phyloP scores from a whole-genome alignment of 2,888 invertebrate genomes.

The Tricholauxania praeusta region DNA sequence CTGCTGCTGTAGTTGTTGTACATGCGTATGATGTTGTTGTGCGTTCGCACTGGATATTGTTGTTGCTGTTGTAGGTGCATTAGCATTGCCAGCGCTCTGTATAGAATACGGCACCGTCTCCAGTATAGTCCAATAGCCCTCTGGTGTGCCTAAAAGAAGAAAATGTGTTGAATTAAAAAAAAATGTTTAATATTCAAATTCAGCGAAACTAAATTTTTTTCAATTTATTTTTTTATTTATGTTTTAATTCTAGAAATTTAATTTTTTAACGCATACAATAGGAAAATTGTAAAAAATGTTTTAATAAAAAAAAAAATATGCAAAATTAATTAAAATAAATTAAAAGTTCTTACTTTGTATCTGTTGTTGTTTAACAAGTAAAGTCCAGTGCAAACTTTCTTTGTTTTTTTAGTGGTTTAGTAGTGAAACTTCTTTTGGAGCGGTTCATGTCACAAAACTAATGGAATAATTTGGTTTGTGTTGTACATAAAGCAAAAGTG shows the following conservation, averaged over 20 bases:
- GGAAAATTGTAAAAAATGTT: slow-evolving; percentile 1
- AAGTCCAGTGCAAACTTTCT: too few relatives aligned
- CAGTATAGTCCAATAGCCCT: slow-evolving; percentile 66
- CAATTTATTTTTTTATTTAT: slow-evolving; percentile 7
- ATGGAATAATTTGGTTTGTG: too few relatives aligned
- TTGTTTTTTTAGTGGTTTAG: too few relatives aligned
- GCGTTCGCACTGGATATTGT: slow-evolving; percentile 40
- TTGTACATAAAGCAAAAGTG: too few relatives aligned
- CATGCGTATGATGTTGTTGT: slow-evolving; percentile 26
- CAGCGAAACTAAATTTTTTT: neutral
- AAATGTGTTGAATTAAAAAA: slow-evolving; percentile 10
- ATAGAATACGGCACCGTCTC: slow-evolving; percentile 65
- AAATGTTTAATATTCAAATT: neutral
- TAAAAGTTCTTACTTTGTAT: too few relatives aligned
- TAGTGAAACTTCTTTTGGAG: too few relatives aligned
- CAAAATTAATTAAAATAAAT: too few relatives aligned
- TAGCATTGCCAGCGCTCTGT: slow-evolving; percentile 48
- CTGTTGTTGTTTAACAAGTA: too few relatives aligned
- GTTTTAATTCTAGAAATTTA: slow-evolving; percentile 6
- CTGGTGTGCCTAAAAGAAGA: slow-evolving; percentile 53
- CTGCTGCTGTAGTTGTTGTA: slow-evolving; percentile 29
- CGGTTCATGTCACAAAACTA: too few relatives aligned
- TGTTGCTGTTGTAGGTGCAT: slow-evolving; percentile 39
- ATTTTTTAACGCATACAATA: neutral
- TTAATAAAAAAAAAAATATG: too few relatives aligned